These are phyloP conservation scores for Oreochromis tanganicae DNA, from an alignment of 2,113 vertebrate genomes.

Conservation along the genomic window DNA sequence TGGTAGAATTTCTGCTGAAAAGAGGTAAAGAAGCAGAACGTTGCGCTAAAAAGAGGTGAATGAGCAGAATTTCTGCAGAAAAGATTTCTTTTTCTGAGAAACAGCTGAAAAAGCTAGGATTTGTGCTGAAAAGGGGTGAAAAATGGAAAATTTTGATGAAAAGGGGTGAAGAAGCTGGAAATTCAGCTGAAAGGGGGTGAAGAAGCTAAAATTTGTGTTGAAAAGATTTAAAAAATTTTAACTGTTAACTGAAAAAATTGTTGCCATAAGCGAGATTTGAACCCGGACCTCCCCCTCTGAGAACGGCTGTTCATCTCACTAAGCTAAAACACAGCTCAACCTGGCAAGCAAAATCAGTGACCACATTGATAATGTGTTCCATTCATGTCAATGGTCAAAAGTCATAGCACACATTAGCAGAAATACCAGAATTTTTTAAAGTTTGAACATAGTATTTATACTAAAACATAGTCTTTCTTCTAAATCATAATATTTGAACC, in stretches of 20 bases:
- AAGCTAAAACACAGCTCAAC: neutral
- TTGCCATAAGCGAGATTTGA: neutral
- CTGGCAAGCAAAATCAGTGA: neutral
- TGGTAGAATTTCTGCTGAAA: too few species aligned
- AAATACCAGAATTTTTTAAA: neutral
- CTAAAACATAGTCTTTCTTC: neutral
- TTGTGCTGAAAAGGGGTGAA: neutral
- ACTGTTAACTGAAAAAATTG: neutral
- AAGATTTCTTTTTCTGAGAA: neutral
- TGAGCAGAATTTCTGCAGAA: too few species aligned
- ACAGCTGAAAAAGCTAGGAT: neutral
- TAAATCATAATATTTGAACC: too few species aligned
- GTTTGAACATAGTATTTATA: neutral
- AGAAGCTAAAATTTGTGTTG: neutral
- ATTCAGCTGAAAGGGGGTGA: neutral
- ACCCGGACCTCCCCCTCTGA: rapidly evolving
- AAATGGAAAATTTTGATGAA: neutral
- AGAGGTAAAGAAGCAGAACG: too few species aligned
- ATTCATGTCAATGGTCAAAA: neutral
- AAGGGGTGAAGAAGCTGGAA: too few species aligned
- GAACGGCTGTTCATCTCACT: neutral
- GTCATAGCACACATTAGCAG: neutral
- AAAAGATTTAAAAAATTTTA: neutral
- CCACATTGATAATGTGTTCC: neutral
- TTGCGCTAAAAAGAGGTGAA: too few species aligned